Evolutionary conservation across 2,113 vertebrate genomes (phyloP), one percentile per base, ranked within the genome.

Genomic region (Tympanuchus pallidicinctus): DNA sequence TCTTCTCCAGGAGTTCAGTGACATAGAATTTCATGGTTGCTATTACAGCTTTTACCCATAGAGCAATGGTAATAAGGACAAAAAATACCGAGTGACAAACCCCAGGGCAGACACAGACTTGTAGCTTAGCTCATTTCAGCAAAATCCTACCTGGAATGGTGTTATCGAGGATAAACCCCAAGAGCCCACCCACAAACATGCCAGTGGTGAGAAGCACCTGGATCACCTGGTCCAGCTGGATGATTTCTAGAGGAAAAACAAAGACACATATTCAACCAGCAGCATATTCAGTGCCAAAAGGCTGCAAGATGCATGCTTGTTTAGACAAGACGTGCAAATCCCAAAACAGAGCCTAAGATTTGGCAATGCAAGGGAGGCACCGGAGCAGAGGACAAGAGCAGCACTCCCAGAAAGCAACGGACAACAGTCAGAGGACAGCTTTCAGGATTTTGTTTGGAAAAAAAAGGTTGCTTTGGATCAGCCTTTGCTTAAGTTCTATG

Each of bases 131-230:
- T 64, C 32, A 40, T 94, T 78, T 81, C 57, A 80, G 30, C 61
- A 89, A 94, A 73, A 73, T 67, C 97, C 93, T 98, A 99, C 99
- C 99, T 92, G 99, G 99, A 86, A 99, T 97, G 47, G 99, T 99
- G 97, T 99, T 99, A 96, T 99, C 99, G 66, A 99, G 96, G 38
- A 99, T 12, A 82, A 99, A 99, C 34, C 98, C 99, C 82, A 99
- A 97, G 94, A 99, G 98, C 63, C 99, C 99, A 24, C 99, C 99
- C 0, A 99, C 98, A 96, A 99, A 99, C 99, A 99, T 99, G 89
- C 98, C 98, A 14, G 99, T 99, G 74, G 99, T 99, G 90, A 99
- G 97, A 77, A 99, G 98, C 59, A 99, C 99, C 96, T 97, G 98
- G n/a, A 99, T 97, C 73, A 99, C 97, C 93, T 99, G 99, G 97